Percentiles rank a stretch among this genome's conserved stretches.
Conservation (phyloP, 2,888 invertebrate genomes). For the Autographa pulchrina region DNA sequence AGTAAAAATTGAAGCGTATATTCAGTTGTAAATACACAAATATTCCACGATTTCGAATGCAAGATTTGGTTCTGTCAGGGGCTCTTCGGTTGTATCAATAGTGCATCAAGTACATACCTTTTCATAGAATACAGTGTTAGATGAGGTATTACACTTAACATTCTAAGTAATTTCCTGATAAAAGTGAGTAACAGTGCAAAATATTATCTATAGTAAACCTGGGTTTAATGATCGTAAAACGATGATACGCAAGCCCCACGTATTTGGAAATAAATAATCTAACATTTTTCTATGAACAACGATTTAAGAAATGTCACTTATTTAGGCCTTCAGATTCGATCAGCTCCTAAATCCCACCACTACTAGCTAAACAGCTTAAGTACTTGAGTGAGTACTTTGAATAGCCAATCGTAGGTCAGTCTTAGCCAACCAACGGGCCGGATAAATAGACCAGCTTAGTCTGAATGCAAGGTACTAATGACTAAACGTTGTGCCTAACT, state of each 20-base stretch:
- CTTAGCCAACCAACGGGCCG: not conserved
- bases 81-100: slow-evolving; percentile 32
- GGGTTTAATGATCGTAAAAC: too few species aligned
- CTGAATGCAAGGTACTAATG: not conserved
- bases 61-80: slow-evolving; percentile 28
- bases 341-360: not conserved
- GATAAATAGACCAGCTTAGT: not conserved
- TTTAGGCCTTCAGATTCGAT: not conserved
- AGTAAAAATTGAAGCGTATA: too few species aligned
- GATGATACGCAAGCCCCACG: too few species aligned
- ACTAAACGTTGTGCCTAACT: not conserved
- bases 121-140: not conserved
- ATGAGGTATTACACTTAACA: too few species aligned
- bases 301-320: not conserved
- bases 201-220: too few species aligned
- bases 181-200: too few species aligned
- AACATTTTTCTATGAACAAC: too few species aligned
- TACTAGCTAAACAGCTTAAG: not conserved
- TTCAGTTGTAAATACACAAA: not conserved
- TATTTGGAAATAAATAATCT: too few species aligned
- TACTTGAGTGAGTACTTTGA: slow-evolving; percentile 3
- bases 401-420: slow-evolving; percentile 4
- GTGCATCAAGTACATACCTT: slow-evolving; percentile 16
- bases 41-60: slow-evolving; percentile 24
- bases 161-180: too few species aligned